Evolutionary conservation across 1,140 invertebrate species (phyloP), one percentile per base, ranked within the genome.

Genomic region (Ylistrum balloti): DNA sequence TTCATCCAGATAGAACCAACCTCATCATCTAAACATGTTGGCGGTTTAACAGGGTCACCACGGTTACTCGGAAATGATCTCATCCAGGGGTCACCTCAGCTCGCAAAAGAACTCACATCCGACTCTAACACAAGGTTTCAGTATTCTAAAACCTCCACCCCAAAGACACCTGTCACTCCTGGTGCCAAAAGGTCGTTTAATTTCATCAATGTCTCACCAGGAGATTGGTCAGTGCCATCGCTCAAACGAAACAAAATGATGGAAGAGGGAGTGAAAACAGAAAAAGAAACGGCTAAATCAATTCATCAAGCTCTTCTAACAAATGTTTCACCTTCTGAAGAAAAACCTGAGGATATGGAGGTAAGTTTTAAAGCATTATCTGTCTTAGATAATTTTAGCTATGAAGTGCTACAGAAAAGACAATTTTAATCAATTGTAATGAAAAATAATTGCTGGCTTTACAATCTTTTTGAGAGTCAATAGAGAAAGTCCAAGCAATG

Each of bases 101-200:
- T 87, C 20, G 28, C 33, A 22, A 34, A 87, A 22, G 38, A 87
- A 13, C 56, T 74, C 22, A 74, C 56, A 56, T 56, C 45, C 32
- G 20, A 56, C 87, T 56, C 45, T 20, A 15, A 56, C 90, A 28
- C 48, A 48, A 87, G 86, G 33, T 35, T 38, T 74, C 28, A 90
- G 34, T 22, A 87, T 87, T 7, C 41, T 45, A 32, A 86, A 90
- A 74, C 28, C 38, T 34, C 34, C 45, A 74, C 48, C 89, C n/a
- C 89, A 85, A 90, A 35, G 11, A 17, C 28, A 20, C 32, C 41
- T 32, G 33, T 86, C 56, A 22, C 33, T 41, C 89, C 20, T 20
- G 89, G 91, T 13, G 17, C 86, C 20, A 90, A 92, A 86, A 89
- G 91, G 48, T 35, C 89, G 17, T 92, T 89, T 34, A 89, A 90